A percentile compares a stretch with the other conserved stretches of the same genome.
These are phyloP conservation scores for Morpho achilles DNA, from an alignment of 2,888 invertebrate species.

Conservation along the genomic window DNA sequence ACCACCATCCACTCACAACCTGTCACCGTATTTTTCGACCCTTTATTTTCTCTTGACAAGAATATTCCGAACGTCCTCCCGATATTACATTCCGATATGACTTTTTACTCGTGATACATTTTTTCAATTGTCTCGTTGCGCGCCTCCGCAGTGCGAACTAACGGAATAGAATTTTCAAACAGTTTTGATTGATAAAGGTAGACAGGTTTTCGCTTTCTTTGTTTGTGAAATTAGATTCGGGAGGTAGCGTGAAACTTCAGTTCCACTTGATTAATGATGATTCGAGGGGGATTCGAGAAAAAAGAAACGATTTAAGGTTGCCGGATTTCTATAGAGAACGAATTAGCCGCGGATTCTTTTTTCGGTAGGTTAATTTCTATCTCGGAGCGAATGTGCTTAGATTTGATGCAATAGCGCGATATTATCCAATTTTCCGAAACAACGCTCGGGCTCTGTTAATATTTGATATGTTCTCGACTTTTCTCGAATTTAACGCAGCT, in stretches of 20 bases:
- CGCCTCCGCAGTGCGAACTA: constrained; percentile 64
- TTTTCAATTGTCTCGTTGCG: constrained; percentile 72
- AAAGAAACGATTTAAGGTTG: constrained; percentile 59
- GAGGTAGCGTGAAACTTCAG: constrained; percentile 69
- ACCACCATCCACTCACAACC: constrained; percentile 73
- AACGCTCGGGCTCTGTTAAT: constrained; percentile 66
- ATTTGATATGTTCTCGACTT: constrained; percentile 77
- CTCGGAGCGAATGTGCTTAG: constrained; percentile 51
- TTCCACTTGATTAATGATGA: constrained; percentile 74
- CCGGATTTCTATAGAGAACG: constrained; percentile 50
- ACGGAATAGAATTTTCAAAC: constrained; percentile 75
- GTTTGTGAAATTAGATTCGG: constrained; percentile 75
- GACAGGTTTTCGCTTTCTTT: constrained; percentile 76
- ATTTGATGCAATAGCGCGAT: constrained; percentile 65
- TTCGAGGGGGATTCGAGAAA: constrained; percentile 52
- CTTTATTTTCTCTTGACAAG: constrained; percentile 78
- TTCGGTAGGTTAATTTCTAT: constrained; percentile 40
- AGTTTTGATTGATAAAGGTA: constrained; percentile 79
- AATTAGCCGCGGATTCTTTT: constrained; percentile 35
- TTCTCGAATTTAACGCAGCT: constrained; percentile 76
- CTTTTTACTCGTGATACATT: constrained; percentile 77
- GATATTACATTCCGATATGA: constrained; percentile 76
- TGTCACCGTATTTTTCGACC: constrained; percentile 74
- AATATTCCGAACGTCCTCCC: constrained; percentile 68
- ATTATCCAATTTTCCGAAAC: constrained; percentile 73